phyloP scores from a whole-genome alignment of 2,888 invertebrate species.

The Tiphia femorata region DNA sequence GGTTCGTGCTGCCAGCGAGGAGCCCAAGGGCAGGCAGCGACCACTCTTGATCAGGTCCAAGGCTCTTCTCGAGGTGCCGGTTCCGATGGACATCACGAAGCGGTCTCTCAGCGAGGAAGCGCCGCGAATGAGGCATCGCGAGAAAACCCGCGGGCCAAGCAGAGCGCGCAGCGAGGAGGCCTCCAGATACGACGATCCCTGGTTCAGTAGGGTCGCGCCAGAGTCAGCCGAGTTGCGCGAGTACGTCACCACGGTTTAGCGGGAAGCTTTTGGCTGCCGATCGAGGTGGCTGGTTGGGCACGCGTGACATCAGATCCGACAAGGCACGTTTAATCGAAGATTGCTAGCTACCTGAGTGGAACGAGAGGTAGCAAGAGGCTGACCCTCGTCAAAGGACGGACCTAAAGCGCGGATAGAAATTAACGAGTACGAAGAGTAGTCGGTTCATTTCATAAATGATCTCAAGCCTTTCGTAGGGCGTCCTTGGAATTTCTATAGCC shows the following conservation, averaged over 20 bases:
- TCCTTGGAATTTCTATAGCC: no score
- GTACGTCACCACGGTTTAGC: conserved; percentile 65
- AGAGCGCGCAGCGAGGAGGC: conserved; percentile 65
- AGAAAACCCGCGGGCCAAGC: conserved; percentile 52
- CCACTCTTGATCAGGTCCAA: conserved; percentile 60
- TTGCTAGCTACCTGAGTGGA: background rate
- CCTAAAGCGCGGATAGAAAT: no score
- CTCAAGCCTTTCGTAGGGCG: no score
- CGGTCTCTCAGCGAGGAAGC: conserved; percentile 66
- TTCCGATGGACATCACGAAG: conserved; percentile 53
- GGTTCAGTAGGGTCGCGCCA: conserved; percentile 38
- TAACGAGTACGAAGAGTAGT: no score
- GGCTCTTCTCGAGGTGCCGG: conserved; percentile 61
- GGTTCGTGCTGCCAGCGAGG: conserved; percentile 59
- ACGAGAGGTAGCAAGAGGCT: no score
- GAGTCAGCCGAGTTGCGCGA: conserved; percentile 59
- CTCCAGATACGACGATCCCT: conserved; percentile 57
- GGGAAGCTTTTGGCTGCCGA: background rate
- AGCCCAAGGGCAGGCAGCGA: conserved; percentile 54
- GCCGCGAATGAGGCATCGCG: conserved; percentile 52
- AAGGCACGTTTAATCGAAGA: background rate
- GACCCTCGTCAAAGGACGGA: no score
- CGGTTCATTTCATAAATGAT: no score
- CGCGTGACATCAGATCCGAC: background rate
- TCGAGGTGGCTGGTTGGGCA: background rate